Evolutionary conservation across 2,113 vertebrate genomes (phyloP).

Genomic region (Sceloporus undulatus): DNA sequence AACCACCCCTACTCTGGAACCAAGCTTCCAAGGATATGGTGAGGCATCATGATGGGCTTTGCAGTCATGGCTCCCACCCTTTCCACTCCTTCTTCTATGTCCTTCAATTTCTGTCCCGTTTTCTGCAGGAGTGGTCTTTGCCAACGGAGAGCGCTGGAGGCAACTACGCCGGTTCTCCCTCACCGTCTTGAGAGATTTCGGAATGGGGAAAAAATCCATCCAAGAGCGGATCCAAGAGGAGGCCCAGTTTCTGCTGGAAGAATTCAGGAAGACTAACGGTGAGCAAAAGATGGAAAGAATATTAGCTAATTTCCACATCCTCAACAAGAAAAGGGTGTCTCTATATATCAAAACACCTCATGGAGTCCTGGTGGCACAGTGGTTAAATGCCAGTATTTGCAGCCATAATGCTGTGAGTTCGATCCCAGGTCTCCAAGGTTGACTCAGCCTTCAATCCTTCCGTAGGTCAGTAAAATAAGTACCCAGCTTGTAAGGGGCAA

Average conservation of each 20-base stretch:
- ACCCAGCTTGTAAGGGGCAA: too few species aligned
- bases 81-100: too few species aligned
- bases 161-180: conserved; percentile 74
- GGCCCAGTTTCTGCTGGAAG: conserved; percentile 32
- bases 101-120: accelerated
- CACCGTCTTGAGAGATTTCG: conserved; percentile 75
- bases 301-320: too few species aligned
- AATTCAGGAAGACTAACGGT: conserved; percentile 65
- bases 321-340: too few species aligned
- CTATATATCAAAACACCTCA: too few species aligned
- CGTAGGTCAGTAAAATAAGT: too few species aligned
- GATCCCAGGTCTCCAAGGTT: too few species aligned
- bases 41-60: background rate
- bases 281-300: conserved; percentile 14
- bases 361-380: too few species aligned
- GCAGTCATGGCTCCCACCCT: too few species aligned
- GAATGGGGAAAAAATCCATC: conserved; percentile 76
- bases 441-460: too few species aligned
- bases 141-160: conserved; percentile 74
- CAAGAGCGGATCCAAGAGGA: conserved; percentile 77
- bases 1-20: conserved; percentile 29
- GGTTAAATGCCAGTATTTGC: too few species aligned
- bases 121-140: conserved; percentile 52
- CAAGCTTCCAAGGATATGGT: conserved; percentile 34
- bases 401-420: too few species aligned